Evolutionary conservation across 2,113 vertebrate genomes (phyloP).

Genomic region (Pterocles gutturalis): DNA sequence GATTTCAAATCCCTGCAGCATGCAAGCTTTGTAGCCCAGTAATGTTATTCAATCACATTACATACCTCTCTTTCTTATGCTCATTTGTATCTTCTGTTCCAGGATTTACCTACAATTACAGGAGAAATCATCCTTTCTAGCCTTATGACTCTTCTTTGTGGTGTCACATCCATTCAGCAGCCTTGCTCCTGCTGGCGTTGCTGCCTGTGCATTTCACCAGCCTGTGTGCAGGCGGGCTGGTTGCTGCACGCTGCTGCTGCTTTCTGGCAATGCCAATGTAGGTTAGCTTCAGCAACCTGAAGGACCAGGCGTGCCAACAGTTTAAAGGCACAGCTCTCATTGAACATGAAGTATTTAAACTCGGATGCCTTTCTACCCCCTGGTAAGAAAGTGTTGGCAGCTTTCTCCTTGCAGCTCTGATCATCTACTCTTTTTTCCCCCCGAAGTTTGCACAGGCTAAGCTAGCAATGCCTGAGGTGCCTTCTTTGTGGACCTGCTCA

Average conservation of each 20-base stretch:
- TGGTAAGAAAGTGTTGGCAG: constrained; percentile 58
- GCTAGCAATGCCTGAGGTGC: neutral
- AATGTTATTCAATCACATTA: neutral
- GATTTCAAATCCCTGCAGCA: neutral
- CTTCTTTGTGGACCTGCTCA: neutral
- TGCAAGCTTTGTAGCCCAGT: neutral
- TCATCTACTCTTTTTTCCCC: neutral
- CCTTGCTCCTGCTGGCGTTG: rapidly evolving
- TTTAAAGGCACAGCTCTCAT: constrained; percentile 12
- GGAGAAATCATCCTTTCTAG: neutral
- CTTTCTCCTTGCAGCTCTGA: constrained; percentile 1
- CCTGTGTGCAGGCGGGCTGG: no score
- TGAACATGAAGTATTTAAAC: constrained; percentile 64
- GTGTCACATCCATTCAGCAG: rapidly evolving
- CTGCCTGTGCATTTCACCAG: neutral
- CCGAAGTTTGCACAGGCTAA: neutral
- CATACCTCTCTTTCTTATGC: neutral
- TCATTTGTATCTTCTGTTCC: neutral
- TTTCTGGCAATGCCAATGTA: constrained; percentile 49
- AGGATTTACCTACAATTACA: neutral
- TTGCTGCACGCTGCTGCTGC: neutral
- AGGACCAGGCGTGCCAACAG: constrained; percentile 37
- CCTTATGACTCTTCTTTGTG: neutral
- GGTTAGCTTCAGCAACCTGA: constrained; percentile 68
- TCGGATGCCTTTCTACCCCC: constrained; percentile 21